Conservation (phyloP, 2,888 invertebrate genomes). For the Plemyria rubiginata region DNA sequence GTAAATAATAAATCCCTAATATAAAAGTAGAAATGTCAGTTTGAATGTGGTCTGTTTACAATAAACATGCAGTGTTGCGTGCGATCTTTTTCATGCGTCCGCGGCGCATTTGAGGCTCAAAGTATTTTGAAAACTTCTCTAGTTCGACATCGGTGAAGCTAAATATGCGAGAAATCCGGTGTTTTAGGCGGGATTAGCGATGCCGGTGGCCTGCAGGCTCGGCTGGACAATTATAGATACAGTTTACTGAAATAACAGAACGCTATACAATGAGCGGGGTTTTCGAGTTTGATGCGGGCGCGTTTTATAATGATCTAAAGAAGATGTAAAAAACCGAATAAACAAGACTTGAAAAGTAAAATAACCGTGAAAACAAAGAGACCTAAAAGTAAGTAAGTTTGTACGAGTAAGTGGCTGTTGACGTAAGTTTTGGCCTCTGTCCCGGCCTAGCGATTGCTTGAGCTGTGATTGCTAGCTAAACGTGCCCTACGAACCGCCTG, state of each 20-base stretch:
- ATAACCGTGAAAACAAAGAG: neutral
- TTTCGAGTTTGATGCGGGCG: slow-evolving; percentile 40
- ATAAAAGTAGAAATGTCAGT: neutral
- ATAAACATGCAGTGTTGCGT: slow-evolving; percentile 43
- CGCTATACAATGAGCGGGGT: slow-evolving; percentile 44
- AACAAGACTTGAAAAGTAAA: slow-evolving; percentile 2
- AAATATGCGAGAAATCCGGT: slow-evolving; percentile 47
- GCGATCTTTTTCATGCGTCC: slow-evolving; percentile 39
- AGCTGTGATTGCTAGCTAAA: no score
- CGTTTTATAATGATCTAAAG: slow-evolving; percentile 12
- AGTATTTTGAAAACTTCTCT: slow-evolving; percentile 52
- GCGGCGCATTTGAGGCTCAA: slow-evolving; percentile 45
- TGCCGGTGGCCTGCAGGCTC: slow-evolving; percentile 57
- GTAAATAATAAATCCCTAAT: slow-evolving; percentile 11
- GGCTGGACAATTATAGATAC: slow-evolving; percentile 36
- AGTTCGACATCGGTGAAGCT: slow-evolving; percentile 42
- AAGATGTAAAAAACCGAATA: slow-evolving; percentile 2
- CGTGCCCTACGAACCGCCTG: no score
- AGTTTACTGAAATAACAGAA: slow-evolving; percentile 47
- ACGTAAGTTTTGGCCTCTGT: no score
- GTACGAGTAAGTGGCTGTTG: no score
- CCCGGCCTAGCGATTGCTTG: no score
- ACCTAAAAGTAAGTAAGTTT: neutral
- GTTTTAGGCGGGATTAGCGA: slow-evolving; percentile 50
- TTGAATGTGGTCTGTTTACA: slow-evolving; percentile 41